phyloP scores from a whole-genome alignment of 2,113 vertebrate genomes.

The Lates calcarifer region DNA sequence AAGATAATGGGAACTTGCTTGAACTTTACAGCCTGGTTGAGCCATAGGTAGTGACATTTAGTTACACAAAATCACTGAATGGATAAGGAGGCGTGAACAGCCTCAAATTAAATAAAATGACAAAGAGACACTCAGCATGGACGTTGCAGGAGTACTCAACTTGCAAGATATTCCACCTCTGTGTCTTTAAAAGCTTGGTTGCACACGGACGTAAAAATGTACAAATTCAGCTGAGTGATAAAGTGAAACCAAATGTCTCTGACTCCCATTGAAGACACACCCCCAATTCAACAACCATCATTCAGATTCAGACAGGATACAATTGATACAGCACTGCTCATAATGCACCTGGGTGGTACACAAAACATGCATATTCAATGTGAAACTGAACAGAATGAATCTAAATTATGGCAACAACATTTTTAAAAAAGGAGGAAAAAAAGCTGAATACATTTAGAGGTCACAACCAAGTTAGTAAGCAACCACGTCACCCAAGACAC shows the following conservation, averaged over 20 bases:
- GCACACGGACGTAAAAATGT: conserved; percentile 37
- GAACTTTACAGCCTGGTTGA: conserved; percentile 4
- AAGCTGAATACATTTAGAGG: conserved; percentile 33
- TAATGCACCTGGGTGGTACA: conserved; percentile 32
- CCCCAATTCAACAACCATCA: background rate
- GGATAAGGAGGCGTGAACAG: conserved; percentile 17
- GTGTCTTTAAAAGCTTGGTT: conserved; percentile 42
- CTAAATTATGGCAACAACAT: conserved; percentile 29
- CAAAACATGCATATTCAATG: conserved; percentile 17
- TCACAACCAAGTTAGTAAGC: conserved; percentile 46
- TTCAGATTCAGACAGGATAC: background rate
- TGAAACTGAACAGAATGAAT: conserved; percentile 27
- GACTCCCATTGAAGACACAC: conserved; percentile 13
- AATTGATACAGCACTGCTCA: conserved; percentile 11
- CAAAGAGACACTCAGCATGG: conserved; percentile 10
- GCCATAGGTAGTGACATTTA: conserved; percentile 45
- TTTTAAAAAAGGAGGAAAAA: background rate
- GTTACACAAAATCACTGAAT: conserved; percentile 51
- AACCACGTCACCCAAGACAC: conserved; percentile 47
- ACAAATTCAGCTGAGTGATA: conserved; percentile 29
- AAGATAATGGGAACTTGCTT: conserved; percentile 38
- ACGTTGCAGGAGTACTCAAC: conserved; percentile 6
- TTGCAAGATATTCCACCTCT: conserved; percentile 16
- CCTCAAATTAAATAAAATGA: conserved; percentile 48
- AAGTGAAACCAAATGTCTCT: conserved; percentile 14